Evolutionary conservation across 2,888 invertebrate genomes (phyloP).

Genomic region (Schrankia costaestrigalis): DNA sequence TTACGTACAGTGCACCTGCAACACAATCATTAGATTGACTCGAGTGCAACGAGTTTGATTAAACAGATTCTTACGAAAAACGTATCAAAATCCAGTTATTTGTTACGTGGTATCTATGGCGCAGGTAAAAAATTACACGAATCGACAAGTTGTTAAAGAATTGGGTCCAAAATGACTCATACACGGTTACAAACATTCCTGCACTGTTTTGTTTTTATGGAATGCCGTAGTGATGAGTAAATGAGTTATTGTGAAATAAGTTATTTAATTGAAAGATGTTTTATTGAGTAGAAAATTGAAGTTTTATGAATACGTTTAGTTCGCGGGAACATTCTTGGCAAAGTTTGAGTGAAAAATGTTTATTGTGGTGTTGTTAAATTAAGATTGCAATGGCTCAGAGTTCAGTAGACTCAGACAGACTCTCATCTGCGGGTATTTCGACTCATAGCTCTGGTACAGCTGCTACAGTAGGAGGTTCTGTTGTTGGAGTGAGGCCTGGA

Average conservation of each 20-base stretch:
- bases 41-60: constrained; percentile 48
- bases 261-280: too few relatives aligned
- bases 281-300: too few relatives aligned
- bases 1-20: constrained; percentile 64
- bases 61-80: constrained; percentile 44
- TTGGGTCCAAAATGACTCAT: constrained; percentile 73
- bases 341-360: constrained; percentile 19
- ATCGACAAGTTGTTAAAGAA: constrained; percentile 47
- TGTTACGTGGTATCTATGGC: constrained; percentile 49
- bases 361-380: constrained; percentile 17
- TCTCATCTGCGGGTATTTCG: constrained; percentile 74
- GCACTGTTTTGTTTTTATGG: constrained; percentile 71
- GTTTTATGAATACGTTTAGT: constrained; percentile 3
- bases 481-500: constrained; percentile 68
- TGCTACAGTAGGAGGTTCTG: constrained; percentile 71
- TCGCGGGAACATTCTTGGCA: constrained; percentile 22
- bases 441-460: constrained; percentile 75
- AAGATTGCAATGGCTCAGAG: constrained; percentile 62
- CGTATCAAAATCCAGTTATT: constrained; percentile 53
- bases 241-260: too few relatives aligned
- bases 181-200: constrained; percentile 55
- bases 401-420: constrained; percentile 73
- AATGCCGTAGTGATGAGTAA: constrained; percentile 67
- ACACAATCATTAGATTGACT: constrained; percentile 44
- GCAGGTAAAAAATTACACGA: constrained; percentile 54